Evolutionary conservation across 2,797 vertebrate species (phyloP).

Genomic region (Hemitrygon akajei): DNA sequence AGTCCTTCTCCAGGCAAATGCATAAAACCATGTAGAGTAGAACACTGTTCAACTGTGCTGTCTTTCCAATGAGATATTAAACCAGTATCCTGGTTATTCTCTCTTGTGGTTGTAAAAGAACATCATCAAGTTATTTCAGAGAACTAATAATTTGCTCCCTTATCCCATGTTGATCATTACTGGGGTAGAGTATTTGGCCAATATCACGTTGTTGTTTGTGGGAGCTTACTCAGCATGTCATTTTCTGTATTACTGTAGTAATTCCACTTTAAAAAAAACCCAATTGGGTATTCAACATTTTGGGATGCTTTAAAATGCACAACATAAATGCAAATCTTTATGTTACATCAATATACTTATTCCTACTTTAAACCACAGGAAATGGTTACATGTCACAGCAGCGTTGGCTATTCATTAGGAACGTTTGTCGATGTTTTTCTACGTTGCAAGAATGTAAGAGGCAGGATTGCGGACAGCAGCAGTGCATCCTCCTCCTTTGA

Average conservation of each 20-base stretch:
- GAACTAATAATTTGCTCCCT: too few species aligned
- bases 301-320: too few species aligned
- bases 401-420: not conserved
- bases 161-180: too few species aligned
- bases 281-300: too few species aligned
- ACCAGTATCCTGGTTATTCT: not conserved
- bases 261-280: too few species aligned
- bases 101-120: not conserved
- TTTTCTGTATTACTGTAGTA: too few species aligned
- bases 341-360: too few species aligned
- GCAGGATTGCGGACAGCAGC: not conserved
- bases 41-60: not conserved
- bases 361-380: not conserved
- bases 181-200: too few species aligned
- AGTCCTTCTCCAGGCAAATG: not conserved
- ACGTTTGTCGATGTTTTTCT: not conserved
- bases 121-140: not conserved
- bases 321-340: too few species aligned
- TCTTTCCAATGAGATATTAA: too few species aligned
- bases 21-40: not conserved
- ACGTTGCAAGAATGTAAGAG: not conserved
- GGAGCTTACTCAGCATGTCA: too few species aligned
- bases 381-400: not conserved
- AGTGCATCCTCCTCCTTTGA: not conserved
- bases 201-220: too few species aligned